These are phyloP conservation scores for Marmota monax DNA, from an alignment of 2,113 vertebrate genomes.

Conservation along the genomic window DNA sequence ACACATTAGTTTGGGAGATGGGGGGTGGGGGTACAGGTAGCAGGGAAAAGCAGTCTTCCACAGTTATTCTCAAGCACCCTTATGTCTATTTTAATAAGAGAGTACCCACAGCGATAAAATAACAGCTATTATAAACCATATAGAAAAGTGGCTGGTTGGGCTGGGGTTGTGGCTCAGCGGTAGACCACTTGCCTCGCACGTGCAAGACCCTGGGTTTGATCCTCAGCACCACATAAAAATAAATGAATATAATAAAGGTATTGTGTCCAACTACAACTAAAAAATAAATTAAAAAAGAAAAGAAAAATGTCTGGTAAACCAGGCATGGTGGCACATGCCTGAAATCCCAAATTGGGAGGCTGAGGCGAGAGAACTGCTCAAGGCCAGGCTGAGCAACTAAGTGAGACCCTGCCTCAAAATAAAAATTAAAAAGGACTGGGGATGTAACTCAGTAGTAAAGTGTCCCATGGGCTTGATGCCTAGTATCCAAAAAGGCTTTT, in stretches of 20 bases:
- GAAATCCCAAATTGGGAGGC: neutral
- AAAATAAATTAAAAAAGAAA: no score
- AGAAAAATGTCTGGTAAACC: neutral
- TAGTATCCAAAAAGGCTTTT: neutral
- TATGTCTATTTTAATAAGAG: neutral
- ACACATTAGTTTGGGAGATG: neutral
- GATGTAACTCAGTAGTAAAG: neutral
- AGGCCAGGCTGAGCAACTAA: neutral
- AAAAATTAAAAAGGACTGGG: neutral
- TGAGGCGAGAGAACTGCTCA: neutral
- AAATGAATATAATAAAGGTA: no score
- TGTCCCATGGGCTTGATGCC: neutral
- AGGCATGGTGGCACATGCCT: neutral
- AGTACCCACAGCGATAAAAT: neutral
- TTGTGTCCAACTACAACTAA: no score
- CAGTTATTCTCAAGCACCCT: slow-evolving; percentile 1
- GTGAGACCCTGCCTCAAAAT: neutral
- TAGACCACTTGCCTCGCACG: no score
- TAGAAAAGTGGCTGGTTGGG: slow-evolving; percentile 16
- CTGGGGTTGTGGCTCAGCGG: no score
- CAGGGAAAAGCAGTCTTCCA: neutral
- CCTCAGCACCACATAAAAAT: no score
- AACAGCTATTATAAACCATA: neutral
- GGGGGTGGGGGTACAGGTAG: no score
- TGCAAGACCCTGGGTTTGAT: no score